Conservation (phyloP, 2,113 vertebrate genomes). For the Cebidichthys violaceus region DNA sequence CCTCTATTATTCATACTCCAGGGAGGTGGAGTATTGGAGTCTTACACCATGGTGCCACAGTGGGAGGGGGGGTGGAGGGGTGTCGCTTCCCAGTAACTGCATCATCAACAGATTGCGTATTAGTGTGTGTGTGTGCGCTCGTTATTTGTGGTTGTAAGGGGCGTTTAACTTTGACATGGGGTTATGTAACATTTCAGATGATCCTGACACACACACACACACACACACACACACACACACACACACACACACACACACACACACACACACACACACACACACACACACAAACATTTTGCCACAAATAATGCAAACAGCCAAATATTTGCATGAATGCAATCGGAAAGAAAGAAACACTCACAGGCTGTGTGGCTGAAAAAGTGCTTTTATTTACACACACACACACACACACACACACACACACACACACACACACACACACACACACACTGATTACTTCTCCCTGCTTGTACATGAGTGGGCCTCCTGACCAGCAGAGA, state of each 20-base stretch:
- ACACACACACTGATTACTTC: slow-evolving; percentile 48
- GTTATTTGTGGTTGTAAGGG: slow-evolving; percentile 43
- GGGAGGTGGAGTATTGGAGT: slow-evolving; percentile 50
- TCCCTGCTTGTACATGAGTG: slow-evolving; percentile 59
- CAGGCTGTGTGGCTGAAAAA: background rate
- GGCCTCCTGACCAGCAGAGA: slow-evolving; percentile 66
- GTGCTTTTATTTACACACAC: background rate
- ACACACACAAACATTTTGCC: background rate
- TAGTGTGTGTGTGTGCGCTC: slow-evolving; percentile 24
- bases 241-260: background rate
- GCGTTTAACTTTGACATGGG: slow-evolving; percentile 27
- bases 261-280: slow-evolving; percentile 9
- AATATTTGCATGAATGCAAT: slow-evolving; percentile 9
- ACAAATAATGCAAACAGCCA: background rate
- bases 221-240: slow-evolving; percentile 15
- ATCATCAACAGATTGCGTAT: background rate
- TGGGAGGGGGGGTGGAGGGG: slow-evolving; percentile 4
- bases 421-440: slow-evolving; percentile 33
- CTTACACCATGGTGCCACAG: slow-evolving; percentile 34
- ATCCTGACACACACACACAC: slow-evolving; percentile 1
- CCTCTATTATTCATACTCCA: slow-evolving; percentile 75
- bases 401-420: slow-evolving; percentile 18
- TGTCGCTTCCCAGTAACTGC: slow-evolving; percentile 21
- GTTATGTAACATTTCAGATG: slow-evolving; percentile 32
- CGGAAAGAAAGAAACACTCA: background rate